Evolutionary conservation across 2,888 invertebrate genomes (phyloP).

Genomic region (Microplitis manilae): DNA sequence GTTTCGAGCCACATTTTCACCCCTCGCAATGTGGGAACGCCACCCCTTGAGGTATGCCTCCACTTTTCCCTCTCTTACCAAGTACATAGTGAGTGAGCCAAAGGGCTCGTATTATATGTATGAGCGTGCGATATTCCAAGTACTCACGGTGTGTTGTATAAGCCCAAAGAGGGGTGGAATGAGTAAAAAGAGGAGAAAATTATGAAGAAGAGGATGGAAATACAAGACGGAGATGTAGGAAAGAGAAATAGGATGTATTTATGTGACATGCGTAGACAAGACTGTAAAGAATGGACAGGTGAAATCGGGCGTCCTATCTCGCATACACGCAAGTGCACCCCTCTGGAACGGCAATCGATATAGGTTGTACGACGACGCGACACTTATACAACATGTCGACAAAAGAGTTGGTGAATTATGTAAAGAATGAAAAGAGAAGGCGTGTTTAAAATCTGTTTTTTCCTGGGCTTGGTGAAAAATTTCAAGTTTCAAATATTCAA

Average conservation of each 20-base stretch:
- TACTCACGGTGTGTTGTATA: slow-evolving; percentile 31
- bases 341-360: slow-evolving; percentile 34
- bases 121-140: slow-evolving; percentile 24
- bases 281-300: slow-evolving; percentile 54
- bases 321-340: slow-evolving; percentile 35
- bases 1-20: slow-evolving; percentile 60
- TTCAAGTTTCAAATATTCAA: no score
- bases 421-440: neutral
- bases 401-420: slow-evolving; percentile 31
- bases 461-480: no score
- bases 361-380: slow-evolving; percentile 27
- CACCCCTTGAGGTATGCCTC: slow-evolving; percentile 58
- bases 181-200: slow-evolving; percentile 1
- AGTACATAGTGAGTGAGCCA: slow-evolving; percentile 29
- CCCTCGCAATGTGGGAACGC: slow-evolving; percentile 58
- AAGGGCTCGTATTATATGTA: slow-evolving; percentile 25
- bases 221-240: neutral
- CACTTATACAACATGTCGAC: slow-evolving; percentile 3
- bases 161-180: slow-evolving; percentile 12
- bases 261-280: slow-evolving; percentile 27
- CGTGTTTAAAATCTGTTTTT: no score
- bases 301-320: slow-evolving; percentile 52
- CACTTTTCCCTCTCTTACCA: slow-evolving; percentile 20
- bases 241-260: neutral
- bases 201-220: slow-evolving; percentile 4